Evolutionary conservation across 37 sponge, comb jelly and placozoan genomes (phyloP), one percentile per base, ranked within the genome.

Genomic region (Oopsacas minuta): DNA sequence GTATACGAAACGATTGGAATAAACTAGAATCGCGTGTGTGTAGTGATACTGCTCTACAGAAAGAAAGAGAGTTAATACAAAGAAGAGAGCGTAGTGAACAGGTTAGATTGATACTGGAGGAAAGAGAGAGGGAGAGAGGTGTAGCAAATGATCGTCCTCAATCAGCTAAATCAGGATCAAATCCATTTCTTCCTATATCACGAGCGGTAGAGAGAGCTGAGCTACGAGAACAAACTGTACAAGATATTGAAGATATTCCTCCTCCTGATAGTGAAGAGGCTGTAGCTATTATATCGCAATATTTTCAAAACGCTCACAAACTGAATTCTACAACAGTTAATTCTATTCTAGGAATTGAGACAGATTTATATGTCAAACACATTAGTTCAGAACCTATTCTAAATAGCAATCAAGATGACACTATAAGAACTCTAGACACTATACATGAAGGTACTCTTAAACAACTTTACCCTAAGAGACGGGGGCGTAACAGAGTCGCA

Each of bases 181-280:
- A 61, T 12, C 75, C 75, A 3, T 61, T 61, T 12, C 75, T 61
- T 34, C 75, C 75, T 3, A 61, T 61, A 61, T 25, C 75, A 5
- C 20, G 75, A n/a, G 75, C 75, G 1, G 75, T 61, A 25, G 75
- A 3, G 17, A 61, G 28, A 34, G 75, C 75, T 12, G 75, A 61
- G 75, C 22, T 34, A 3, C 75, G 75, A 34, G 75, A 61, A 42
- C 49, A 42, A 42, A 42, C 49, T 17, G 49, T 42, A 17, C 15
- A 8, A 15, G 49, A 8, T 42, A 15, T 42, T 8, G 75, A 61
- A 12, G 75, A n/a, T 5, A 10, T 34, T 12, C 28, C 75, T 3
- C 75, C 75, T 12, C 75, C 75, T 12, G 75, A 61, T 12, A 61
- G 75, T 34, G 75, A 61, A 34, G 75, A 61, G 75, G 75, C 75